Conservation (phyloP, 2,888 invertebrate genomes). For the Nemapogon koenigi region DNA sequence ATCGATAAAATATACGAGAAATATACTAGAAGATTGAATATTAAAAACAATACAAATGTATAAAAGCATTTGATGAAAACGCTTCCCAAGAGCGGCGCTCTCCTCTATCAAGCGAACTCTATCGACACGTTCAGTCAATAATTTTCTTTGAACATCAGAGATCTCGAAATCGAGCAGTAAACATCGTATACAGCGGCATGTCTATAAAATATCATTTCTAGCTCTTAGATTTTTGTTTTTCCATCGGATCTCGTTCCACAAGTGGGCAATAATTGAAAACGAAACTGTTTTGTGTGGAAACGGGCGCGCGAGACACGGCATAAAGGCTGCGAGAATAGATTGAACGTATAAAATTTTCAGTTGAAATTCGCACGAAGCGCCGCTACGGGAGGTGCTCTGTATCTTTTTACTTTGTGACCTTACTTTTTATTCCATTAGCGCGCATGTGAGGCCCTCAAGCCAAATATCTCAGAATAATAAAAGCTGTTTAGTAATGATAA, state of each 20-base stretch:
- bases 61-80: constrained; percentile 7
- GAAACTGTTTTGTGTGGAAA: constrained; percentile 56
- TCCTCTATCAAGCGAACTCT: constrained; percentile 17
- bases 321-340: constrained; percentile 62
- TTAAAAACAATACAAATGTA: constrained; percentile 5
- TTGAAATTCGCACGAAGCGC: constrained; percentile 58
- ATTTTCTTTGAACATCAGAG: constrained; percentile 57
- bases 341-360: constrained; percentile 65
- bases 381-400: constrained; percentile 57
- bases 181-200: constrained; percentile 55
- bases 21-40: constrained; percentile 30
- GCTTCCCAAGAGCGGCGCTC: constrained; percentile 4
- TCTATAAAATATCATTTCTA: constrained; percentile 62
- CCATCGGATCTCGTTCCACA: constrained; percentile 58
- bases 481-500: constrained; percentile 63
- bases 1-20: too few relatives aligned
- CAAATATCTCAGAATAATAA: constrained; percentile 63
- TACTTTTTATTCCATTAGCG: constrained; percentile 66
- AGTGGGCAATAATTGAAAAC: constrained; percentile 66
- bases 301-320: constrained; percentile 56
- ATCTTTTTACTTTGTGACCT: constrained; percentile 64
- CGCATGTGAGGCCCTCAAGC: constrained; percentile 57
- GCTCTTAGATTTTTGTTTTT: constrained; percentile 52
- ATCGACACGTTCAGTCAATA: constrained; percentile 59
- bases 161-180: constrained; percentile 59